Percentiles rank a stretch among this genome's conserved stretches.
These are phyloP conservation scores for Drosophila neutralis DNA, from an alignment of 2,888 invertebrate genomes.

Conservation along the genomic window DNA sequence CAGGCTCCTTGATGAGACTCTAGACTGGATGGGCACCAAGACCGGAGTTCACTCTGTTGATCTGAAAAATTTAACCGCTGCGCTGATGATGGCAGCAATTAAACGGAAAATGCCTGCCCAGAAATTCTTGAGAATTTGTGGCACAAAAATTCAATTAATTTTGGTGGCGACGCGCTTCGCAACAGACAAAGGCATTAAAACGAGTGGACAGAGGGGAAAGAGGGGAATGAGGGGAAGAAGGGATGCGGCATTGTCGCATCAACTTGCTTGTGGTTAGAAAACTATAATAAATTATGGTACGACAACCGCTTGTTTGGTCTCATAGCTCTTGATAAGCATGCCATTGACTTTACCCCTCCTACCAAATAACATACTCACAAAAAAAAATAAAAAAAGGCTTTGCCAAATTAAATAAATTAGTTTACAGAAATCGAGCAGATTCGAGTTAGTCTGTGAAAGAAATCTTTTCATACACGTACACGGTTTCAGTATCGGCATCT, in stretches of 20 bases:
- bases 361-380: slow-evolving; percentile 9
- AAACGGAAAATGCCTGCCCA: slow-evolving; percentile 70
- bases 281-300: slow-evolving; percentile 77
- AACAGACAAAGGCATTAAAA: slow-evolving; percentile 40
- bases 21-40: not conserved
- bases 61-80: slow-evolving; percentile 70
- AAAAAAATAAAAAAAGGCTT: slow-evolving; percentile 7
- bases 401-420: slow-evolving; percentile 55
- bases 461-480: slow-evolving; percentile 36
- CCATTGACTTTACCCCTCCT: slow-evolving; percentile 21
- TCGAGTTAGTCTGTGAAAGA: slow-evolving; percentile 19
- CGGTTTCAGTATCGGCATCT: slow-evolving; percentile 48
- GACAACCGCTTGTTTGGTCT: slow-evolving; percentile 58
- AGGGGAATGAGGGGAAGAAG: not conserved
- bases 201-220: not conserved
- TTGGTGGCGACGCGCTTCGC: slow-evolving; percentile 45
- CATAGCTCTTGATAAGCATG: slow-evolving; percentile 53
- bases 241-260: slow-evolving; percentile 59
- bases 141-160: slow-evolving; percentile 80
- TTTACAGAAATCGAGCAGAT: slow-evolving; percentile 43
- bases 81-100: slow-evolving; percentile 78
- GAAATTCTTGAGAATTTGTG: slow-evolving; percentile 76
- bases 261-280: slow-evolving; percentile 67
- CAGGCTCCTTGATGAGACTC: slow-evolving; percentile 9
- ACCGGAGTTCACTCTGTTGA: slow-evolving; percentile 15